These are phyloP conservation scores for Euura lappo DNA, from an alignment of 1,140 invertebrate genomes.

Conservation along the genomic window DNA sequence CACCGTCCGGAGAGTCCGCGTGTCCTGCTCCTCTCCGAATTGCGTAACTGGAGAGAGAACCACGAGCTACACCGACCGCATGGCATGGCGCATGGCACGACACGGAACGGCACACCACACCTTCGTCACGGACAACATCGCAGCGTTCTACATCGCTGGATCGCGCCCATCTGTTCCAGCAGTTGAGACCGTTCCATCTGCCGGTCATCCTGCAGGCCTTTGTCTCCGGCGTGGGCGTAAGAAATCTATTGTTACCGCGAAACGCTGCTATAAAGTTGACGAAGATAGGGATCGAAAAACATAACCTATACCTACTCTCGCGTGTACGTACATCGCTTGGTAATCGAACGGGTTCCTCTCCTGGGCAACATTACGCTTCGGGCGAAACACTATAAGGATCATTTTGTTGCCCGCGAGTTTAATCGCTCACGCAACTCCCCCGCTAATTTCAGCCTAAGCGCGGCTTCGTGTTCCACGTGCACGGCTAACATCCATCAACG, in stretches of 20 bases:
- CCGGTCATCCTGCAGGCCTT: slow-evolving; percentile 36
- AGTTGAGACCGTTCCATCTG: background rate
- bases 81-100: no score
- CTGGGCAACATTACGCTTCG: background rate
- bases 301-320: background rate
- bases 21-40: slow-evolving; percentile 41
- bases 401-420: background rate
- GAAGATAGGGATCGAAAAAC: background rate
- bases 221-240: slow-evolving; percentile 38
- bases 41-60: slow-evolving; percentile 29
- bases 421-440: background rate
- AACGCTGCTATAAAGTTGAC: background rate
- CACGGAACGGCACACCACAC: slow-evolving; percentile 18
- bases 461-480: no score
- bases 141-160: slow-evolving; percentile 38
- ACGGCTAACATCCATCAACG: no score
- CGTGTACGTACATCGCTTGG: background rate
- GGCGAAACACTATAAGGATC: background rate
- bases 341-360: background rate
- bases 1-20: slow-evolving; percentile 29
- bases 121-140: slow-evolving; percentile 41
- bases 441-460: background rate
- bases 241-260: slow-evolving; percentile 39
- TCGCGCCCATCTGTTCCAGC: slow-evolving; percentile 25
- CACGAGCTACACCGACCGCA: slow-evolving; percentile 26